Conservation (phyloP, 2,888 invertebrate species). For the Stramonita haemastoma region DNA sequence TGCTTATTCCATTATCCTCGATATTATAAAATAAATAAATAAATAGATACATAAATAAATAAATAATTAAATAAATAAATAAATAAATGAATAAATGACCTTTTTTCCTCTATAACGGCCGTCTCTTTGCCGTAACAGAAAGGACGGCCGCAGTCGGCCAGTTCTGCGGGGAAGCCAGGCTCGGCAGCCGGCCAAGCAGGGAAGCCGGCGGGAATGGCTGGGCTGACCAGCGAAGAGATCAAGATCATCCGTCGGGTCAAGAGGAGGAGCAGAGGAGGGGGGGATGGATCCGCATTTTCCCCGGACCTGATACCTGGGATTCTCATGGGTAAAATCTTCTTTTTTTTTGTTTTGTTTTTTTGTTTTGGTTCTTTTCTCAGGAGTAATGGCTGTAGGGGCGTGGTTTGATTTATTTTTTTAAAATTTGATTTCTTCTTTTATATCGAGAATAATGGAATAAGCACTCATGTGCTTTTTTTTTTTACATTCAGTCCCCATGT, state of each 20-base stretch:
- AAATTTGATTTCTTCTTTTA: not conserved
- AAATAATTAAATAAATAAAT: too few relatives aligned
- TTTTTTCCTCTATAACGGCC: not conserved
- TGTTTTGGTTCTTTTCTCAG: not conserved
- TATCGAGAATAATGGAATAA: too few relatives aligned
- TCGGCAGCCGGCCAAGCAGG: conserved; percentile 48
- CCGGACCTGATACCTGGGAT: conserved; percentile 90
- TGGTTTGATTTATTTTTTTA: not conserved
- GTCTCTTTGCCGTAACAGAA: conserved; percentile 51
- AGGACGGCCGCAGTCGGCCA: conserved; percentile 69
- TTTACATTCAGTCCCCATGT: too few relatives aligned
- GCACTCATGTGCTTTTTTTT: too few relatives aligned
- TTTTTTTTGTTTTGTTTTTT: not conserved
- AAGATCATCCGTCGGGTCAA: conserved; percentile 85
- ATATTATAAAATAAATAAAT: too few relatives aligned
- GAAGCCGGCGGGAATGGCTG: conserved; percentile 57
- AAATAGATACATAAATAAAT: too few relatives aligned
- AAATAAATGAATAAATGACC: not conserved
- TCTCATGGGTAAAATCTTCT: conserved; percentile 72
- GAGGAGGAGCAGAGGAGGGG: conserved; percentile 90
- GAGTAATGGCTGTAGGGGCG: too few relatives aligned
- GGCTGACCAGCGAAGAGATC: conserved; percentile 86
- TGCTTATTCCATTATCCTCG: too few relatives aligned
- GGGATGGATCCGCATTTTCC: conserved; percentile 94
- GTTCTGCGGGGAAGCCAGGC: conserved; percentile 56